A percentile compares a stretch with the other conserved stretches of the same genome.
Evolutionary conservation across 2,797 vertebrate genomes (phyloP).

Genomic region (Psittacula echo): DNA sequence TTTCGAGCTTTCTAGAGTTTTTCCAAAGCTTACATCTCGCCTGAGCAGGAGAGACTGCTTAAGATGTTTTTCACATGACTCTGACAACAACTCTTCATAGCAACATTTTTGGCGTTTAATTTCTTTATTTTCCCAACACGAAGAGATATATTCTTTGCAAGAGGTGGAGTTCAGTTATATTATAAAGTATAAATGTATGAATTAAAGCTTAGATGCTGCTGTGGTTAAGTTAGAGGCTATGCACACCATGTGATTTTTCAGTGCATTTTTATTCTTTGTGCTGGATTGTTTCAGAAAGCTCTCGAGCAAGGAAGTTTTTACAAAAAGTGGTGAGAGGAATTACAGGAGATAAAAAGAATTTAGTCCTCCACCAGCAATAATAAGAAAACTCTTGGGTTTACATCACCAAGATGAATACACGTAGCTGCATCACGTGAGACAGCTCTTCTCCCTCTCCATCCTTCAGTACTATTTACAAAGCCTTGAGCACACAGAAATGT

Average conservation of each 20-base stretch:
- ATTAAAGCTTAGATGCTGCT: neutral
- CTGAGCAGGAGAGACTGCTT: neutral
- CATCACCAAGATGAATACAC: neutral
- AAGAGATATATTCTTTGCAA: neutral
- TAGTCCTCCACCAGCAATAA: neutral
- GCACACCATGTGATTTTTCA: neutral
- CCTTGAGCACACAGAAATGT: neutral
- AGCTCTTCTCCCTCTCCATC: neutral
- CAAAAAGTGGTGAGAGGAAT: neutral
- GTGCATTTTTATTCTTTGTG: neutral
- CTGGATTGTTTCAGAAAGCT: neutral
- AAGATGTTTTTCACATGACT: neutral
- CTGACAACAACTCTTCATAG: neutral
- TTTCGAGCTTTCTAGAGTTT: neutral
- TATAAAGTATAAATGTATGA: neutral
- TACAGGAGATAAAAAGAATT: neutral
- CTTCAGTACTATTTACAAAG: neutral
- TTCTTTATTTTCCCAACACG: fast-evolving
- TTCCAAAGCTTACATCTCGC: neutral
- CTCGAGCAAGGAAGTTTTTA: neutral
- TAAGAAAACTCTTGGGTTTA: neutral
- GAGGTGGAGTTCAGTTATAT: neutral
- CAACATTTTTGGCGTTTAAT: neutral
- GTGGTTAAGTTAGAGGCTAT: neutral
- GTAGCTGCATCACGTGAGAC: neutral